A percentile compares a stretch with the other conserved stretches of the same genome.
Evolutionary conservation across 1,140 invertebrate genomes (phyloP).

Genomic region (Tribolium castaneum): DNA sequence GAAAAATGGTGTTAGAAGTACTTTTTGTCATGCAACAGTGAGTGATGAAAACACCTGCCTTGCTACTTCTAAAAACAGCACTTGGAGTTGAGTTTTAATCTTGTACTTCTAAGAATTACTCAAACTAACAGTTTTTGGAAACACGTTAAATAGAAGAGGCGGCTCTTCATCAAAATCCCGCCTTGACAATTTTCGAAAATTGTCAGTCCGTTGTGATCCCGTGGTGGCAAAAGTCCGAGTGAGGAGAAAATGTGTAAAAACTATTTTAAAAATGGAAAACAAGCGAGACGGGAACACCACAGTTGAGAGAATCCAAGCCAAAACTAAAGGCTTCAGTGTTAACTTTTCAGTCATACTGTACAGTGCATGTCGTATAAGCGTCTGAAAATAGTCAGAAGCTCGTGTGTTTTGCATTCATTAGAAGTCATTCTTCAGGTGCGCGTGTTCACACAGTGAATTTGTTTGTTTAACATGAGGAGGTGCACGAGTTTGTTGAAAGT

Average conservation of each 20-base stretch:
- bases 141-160: no score
- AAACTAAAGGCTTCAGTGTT: conserved; percentile 48
- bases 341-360: conserved; percentile 52
- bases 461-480: background rate
- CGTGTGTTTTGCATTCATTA: conserved; percentile 36
- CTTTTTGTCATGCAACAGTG: no score
- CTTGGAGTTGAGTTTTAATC: background rate
- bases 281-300: conserved; percentile 40
- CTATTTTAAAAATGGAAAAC: conserved; percentile 41
- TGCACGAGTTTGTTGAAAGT: background rate
- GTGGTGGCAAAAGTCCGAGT: background rate
- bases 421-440: conserved; percentile 24
- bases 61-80: background rate
- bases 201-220: background rate
- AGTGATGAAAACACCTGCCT: background rate
- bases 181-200: background rate
- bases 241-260: background rate
- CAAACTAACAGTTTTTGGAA: no score
- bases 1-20: no score
- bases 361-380: conserved; percentile 42
- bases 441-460: conserved; percentile 16
- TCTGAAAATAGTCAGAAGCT: conserved; percentile 52
- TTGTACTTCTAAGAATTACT: background rate
- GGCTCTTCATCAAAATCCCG: background rate
- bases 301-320: conserved; percentile 39